These are phyloP conservation scores for Hippocampus abdominalis DNA, from an alignment of 2,113 vertebrate genomes.

Conservation along the genomic window DNA sequence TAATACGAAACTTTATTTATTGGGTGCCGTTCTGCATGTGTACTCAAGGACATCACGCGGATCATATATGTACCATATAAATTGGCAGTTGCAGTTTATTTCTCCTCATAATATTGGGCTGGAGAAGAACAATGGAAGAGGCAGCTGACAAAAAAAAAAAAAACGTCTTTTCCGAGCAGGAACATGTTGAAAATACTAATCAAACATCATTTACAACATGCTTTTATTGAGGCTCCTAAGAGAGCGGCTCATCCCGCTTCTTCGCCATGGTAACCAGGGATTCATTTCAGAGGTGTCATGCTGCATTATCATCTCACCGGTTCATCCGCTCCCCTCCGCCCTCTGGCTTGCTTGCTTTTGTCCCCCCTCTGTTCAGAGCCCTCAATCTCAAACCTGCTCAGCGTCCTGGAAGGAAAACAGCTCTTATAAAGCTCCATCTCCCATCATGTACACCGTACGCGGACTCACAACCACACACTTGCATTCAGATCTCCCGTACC, in stretches of 20 bases:
- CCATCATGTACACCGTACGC: constrained; percentile 37
- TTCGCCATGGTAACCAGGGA: constrained; percentile 92
- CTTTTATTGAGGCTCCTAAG: constrained; percentile 92
- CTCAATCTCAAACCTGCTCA: constrained; percentile 55
- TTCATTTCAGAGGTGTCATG: constrained; percentile 83
- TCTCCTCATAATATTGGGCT: not conserved
- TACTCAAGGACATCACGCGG: not conserved
- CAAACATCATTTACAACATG: constrained; percentile 98
- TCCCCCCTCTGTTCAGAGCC: constrained; percentile 59
- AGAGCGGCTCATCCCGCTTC: constrained; percentile 88
- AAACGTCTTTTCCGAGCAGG: constrained; percentile 76
- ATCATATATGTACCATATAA: not conserved
- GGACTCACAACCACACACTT: constrained; percentile 22
- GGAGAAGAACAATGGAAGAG: constrained; percentile 22
- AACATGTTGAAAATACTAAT: constrained; percentile 99
- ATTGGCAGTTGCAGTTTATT: constrained; percentile 6
- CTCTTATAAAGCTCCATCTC: constrained; percentile 46
- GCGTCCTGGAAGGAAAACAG: constrained; percentile 61
- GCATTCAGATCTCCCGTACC: not conserved
- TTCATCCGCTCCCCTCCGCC: constrained; percentile 66
- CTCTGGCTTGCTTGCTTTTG: constrained; percentile 55
- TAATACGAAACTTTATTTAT: not conserved
- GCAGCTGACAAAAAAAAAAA: constrained; percentile 73
- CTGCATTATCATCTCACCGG: constrained; percentile 72
- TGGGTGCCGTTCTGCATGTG: not conserved